Conservation (phyloP, 1,140 invertebrate genomes). For the Chironomus striatipennis region DNA sequence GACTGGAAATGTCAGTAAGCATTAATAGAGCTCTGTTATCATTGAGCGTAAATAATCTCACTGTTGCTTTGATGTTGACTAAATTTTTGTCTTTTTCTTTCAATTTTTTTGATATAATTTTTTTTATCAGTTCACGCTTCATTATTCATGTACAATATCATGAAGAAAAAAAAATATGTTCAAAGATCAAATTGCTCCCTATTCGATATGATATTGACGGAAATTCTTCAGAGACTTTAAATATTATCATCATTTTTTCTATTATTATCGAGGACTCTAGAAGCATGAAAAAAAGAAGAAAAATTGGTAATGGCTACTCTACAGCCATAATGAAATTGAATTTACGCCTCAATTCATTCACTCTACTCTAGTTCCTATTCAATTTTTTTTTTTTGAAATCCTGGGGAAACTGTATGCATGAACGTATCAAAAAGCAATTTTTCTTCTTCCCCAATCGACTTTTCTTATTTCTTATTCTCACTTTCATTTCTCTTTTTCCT, state of each 20-base stretch:
- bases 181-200: neutral
- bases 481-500: too few relatives aligned
- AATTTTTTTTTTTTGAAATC: neutral
- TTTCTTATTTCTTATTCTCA: too few relatives aligned
- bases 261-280: neutral
- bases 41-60: too few relatives aligned
- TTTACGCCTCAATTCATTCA: neutral
- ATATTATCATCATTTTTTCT: neutral
- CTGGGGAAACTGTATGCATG: neutral
- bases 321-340: neutral
- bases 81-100: too few relatives aligned
- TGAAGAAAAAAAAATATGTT: neutral
- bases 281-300: too few relatives aligned
- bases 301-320: neutral
- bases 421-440: conserved; percentile 1
- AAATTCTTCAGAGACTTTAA: neutral
- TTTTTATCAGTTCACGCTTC: too few relatives aligned
- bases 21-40: too few relatives aligned
- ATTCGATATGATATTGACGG: neutral
- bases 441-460: neutral
- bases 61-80: too few relatives aligned
- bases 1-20: too few relatives aligned
- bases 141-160: neutral
- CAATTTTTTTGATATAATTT: too few relatives aligned
- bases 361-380: neutral